These are phyloP conservation scores for Melanotaenia boesemani DNA, from an alignment of 2,797 vertebrate genomes.

Conservation along the genomic window DNA sequence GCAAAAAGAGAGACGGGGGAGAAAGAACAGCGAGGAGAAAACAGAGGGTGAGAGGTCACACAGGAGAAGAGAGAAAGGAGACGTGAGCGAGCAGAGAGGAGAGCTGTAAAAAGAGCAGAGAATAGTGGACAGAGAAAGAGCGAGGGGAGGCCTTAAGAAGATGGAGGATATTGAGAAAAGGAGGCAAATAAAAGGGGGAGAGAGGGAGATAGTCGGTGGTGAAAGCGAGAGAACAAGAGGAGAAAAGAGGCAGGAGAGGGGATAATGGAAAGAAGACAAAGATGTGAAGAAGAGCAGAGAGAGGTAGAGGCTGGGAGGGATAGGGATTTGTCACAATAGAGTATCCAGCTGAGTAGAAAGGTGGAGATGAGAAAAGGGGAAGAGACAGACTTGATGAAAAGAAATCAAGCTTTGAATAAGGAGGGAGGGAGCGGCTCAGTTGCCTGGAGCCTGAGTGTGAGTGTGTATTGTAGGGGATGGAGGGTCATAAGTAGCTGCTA, in stretches of 20 bases:
- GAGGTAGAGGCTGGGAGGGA: conserved; percentile 52
- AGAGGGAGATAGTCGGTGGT: conserved; percentile 44
- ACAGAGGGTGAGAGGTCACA: conserved; percentile 75
- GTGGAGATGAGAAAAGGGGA: conserved; percentile 68
- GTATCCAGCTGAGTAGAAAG: conserved; percentile 73
- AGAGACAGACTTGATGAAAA: conserved; percentile 75
- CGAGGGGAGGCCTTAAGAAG: conserved; percentile 54
- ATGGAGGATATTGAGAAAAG: conserved; percentile 58
- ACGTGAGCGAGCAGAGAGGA: conserved; percentile 45
- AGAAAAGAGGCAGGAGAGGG: conserved; percentile 50
- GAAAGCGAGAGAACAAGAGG: conserved; percentile 60
- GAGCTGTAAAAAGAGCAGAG: conserved; percentile 55
- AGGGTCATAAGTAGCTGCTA: conserved; percentile 79
- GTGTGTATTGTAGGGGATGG: conserved; percentile 65
- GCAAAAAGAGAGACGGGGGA: conserved; percentile 61
- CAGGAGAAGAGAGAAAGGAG: conserved; percentile 50
- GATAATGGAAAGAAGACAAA: conserved; percentile 72
- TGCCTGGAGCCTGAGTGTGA: conserved; percentile 62
- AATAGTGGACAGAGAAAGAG: conserved; percentile 62
- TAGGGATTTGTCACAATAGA: conserved; percentile 72
- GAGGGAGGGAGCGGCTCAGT: conserved; percentile 54
- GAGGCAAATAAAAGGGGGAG: conserved; percentile 50
- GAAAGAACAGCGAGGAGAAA: conserved; percentile 61
- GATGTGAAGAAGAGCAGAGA: conserved; percentile 57
- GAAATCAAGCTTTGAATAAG: conserved; percentile 73